Conservation (phyloP, 2,113 vertebrate genomes). For the Neogale vison region DNA sequence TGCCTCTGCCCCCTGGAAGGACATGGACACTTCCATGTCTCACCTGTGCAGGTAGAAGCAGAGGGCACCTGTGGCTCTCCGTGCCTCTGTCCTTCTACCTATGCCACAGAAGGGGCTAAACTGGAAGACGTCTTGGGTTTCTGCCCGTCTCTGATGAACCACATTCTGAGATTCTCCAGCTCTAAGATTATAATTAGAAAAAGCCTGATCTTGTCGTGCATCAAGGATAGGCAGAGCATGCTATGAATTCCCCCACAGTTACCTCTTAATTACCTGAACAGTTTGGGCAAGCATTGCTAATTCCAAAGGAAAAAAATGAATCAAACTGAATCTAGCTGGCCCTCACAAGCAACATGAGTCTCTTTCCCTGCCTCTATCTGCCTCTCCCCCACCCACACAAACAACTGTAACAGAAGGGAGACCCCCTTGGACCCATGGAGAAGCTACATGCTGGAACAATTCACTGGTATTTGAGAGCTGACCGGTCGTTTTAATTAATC, state of each 20-base stretch:
- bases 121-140: neutral
- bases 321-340: neutral
- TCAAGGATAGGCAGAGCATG: neutral
- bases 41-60: neutral
- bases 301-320: slow-evolving; percentile 30
- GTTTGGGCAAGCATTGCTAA: slow-evolving; percentile 15
- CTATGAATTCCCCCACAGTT: neutral
- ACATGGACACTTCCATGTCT: accelerated
- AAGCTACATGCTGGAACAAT: neutral
- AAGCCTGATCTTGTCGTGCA: neutral
- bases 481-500: slow-evolving; percentile 1
- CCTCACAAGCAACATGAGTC: neutral
- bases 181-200: slow-evolving; percentile 48
- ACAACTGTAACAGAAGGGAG: neutral
- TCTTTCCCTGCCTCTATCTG: neutral
- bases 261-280: slow-evolving; percentile 55
- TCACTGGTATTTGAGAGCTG: neutral
- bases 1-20: neutral
- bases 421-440: neutral
- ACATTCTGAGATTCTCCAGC: neutral
- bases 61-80: neutral
- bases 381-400: neutral
- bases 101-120: neutral
- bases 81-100: neutral
- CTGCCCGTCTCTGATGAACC: neutral